These are phyloP conservation scores for Orius laevigatus DNA, from an alignment of 1,140 invertebrate species.

Conservation along the genomic window DNA sequence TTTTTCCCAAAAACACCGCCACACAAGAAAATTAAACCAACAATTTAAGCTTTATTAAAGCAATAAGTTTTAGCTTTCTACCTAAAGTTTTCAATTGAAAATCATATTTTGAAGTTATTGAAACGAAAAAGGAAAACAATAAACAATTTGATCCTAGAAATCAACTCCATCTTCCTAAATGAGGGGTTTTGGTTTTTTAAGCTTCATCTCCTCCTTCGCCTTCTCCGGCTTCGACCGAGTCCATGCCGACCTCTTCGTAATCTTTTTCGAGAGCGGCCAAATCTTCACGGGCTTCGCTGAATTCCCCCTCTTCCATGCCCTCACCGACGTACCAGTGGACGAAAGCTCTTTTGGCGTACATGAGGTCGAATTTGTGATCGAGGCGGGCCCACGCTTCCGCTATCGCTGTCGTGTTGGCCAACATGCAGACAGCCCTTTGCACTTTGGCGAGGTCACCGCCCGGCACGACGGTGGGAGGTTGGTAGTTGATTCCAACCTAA, in stretches of 20 bases:
- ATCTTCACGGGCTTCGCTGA: conserved; percentile 46
- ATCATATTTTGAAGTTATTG: too few relatives aligned
- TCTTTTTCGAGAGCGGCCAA: conserved; percentile 46
- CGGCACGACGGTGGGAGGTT: conserved; percentile 61
- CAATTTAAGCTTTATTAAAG: too few relatives aligned
- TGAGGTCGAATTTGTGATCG: conserved; percentile 44
- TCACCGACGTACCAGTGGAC: conserved; percentile 32
- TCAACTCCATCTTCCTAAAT: too few relatives aligned
- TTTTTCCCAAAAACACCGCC: too few relatives aligned
- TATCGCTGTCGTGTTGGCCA: conserved; percentile 42
- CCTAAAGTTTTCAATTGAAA: too few relatives aligned
- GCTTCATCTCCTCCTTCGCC: conserved; percentile 14
- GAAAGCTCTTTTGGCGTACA: conserved; percentile 39
- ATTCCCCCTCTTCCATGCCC: conserved; percentile 50
- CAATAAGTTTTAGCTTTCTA: too few relatives aligned
- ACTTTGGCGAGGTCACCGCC: conserved; percentile 70
- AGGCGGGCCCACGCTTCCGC: conserved; percentile 69
- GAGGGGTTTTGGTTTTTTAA: too few relatives aligned
- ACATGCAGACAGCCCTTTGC: conserved; percentile 64
- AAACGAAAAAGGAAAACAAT: too few relatives aligned
- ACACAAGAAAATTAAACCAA: too few relatives aligned
- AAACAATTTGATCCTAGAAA: too few relatives aligned
- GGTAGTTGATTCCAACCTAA: conserved; percentile 58
- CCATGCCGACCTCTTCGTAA: conserved; percentile 48
- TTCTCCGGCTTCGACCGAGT: conserved; percentile 36